phyloP scores from a whole-genome alignment of 2,888 invertebrate species.

The Xanthorhoe spadicearia region DNA sequence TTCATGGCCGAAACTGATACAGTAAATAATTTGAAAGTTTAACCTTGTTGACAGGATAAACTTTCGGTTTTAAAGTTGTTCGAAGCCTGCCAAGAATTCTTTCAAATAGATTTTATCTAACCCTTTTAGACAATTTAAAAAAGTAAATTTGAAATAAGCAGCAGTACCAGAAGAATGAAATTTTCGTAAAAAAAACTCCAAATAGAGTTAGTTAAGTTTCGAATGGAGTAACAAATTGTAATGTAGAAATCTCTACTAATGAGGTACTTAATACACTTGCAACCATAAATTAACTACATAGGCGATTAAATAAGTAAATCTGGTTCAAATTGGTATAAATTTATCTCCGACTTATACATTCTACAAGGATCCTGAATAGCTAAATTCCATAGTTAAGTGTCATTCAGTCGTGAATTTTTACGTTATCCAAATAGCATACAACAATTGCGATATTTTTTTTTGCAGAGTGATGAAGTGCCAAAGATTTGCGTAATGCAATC shows the following conservation, averaged over 20 bases:
- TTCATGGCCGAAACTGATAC: constrained; percentile 1
- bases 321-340: too few relatives aligned
- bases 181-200: too few relatives aligned
- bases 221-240: too few relatives aligned
- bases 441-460: neutral
- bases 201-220: too few relatives aligned
- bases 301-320: too few relatives aligned
- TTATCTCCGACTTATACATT: neutral
- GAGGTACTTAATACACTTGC: too few relatives aligned
- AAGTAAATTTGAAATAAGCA: neutral
- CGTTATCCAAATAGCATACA: neutral
- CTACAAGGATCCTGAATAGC: neutral
- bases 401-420: neutral
- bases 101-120: too few relatives aligned
- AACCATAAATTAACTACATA: too few relatives aligned
- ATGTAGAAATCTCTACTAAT: too few relatives aligned
- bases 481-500: constrained; percentile 25
- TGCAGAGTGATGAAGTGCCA: constrained; percentile 5
- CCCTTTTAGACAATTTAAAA: neutral
- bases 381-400: neutral
- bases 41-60: neutral
- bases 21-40: neutral
- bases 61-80: neutral
- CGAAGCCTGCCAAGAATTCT: neutral
- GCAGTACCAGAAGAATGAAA: too few relatives aligned